Conservation (phyloP, 2,888 invertebrate genomes). For the Parnassius smintheus region DNA sequence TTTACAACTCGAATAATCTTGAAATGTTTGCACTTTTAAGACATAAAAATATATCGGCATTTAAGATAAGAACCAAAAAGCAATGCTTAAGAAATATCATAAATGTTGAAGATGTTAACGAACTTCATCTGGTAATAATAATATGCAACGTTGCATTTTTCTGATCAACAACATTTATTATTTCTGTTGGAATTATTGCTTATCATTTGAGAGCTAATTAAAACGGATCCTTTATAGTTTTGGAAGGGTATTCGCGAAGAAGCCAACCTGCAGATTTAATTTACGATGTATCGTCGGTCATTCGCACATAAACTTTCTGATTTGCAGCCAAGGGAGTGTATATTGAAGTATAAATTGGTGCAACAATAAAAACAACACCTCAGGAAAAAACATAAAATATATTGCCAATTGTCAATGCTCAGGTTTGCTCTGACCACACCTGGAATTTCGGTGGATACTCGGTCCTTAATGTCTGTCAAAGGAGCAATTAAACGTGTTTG, state of each 20-base stretch:
- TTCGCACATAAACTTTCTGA: slow-evolving; percentile 76
- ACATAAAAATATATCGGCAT: slow-evolving; percentile 18
- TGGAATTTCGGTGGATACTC: slow-evolving; percentile 58
- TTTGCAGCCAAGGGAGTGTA: slow-evolving; percentile 60
- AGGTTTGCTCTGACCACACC: slow-evolving; percentile 70
- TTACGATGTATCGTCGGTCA: slow-evolving; percentile 68
- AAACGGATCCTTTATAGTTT: slow-evolving; percentile 60
- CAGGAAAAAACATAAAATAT: slow-evolving; percentile 66
- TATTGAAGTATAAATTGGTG: slow-evolving; percentile 60
- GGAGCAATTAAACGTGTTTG: slow-evolving; percentile 74
- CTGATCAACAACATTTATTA: slow-evolving; percentile 53
- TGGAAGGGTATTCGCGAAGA: slow-evolving; percentile 42
- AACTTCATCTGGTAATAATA: slow-evolving; percentile 4
- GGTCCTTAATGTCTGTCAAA: slow-evolving; percentile 75
- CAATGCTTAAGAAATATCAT: slow-evolving; percentile 16
- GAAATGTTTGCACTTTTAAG: slow-evolving; percentile 24
- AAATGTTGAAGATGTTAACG: slow-evolving; percentile 2
- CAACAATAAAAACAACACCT: slow-evolving; percentile 73
- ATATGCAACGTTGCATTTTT: slow-evolving; percentile 31
- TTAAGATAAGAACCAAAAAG: slow-evolving; percentile 21
- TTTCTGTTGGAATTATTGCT: slow-evolving; percentile 62
- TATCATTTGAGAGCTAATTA: slow-evolving; percentile 73
- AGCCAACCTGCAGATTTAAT: slow-evolving; percentile 68
- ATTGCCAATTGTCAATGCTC: slow-evolving; percentile 66
- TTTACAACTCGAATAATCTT: slow-evolving; percentile 17